Evolutionary conservation across 2,113 vertebrate genomes (phyloP).

Genomic region (Forbesichthys papilliferus): DNA sequence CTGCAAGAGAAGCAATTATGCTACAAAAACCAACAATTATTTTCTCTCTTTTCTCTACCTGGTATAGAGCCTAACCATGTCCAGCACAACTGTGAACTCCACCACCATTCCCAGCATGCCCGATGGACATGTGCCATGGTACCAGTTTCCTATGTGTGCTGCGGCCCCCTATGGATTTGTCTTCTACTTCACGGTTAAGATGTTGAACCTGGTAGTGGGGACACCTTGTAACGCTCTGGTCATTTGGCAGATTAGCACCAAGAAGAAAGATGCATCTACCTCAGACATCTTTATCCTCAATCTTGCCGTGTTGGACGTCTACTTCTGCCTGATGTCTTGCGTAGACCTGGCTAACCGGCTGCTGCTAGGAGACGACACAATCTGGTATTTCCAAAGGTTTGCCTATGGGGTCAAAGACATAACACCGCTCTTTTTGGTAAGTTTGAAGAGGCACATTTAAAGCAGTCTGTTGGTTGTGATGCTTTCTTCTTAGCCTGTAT

Average conservation of each 20-base stretch:
- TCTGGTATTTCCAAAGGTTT: conserved; percentile 70
- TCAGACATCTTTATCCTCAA: conserved; percentile 75
- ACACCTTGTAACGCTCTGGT: conserved; percentile 71
- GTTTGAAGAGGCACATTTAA: conserved; percentile 6
- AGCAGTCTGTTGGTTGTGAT: no score
- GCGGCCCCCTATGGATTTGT: conserved; percentile 64
- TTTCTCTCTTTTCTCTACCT: background rate
- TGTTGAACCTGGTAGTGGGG: conserved; percentile 71
- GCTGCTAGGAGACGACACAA: conserved; percentile 35
- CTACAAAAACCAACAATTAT: no score
- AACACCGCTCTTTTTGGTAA: conserved; percentile 70
- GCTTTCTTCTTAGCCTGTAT: no score
- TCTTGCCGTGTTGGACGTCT: conserved; percentile 70
- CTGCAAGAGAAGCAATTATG: no score
- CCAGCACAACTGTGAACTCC: conserved; percentile 30
- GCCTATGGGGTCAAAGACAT: conserved; percentile 73
- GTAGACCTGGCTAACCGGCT: conserved; percentile 69
- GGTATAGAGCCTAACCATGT: conserved; percentile 24
- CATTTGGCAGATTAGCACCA: conserved; percentile 67
- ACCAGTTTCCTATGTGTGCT: conserved; percentile 53
- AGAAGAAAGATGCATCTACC: conserved; percentile 63
- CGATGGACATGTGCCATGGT: conserved; percentile 55
- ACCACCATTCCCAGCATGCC: background rate
- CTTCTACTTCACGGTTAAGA: conserved; percentile 73
- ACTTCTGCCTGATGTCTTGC: conserved; percentile 73